Percentiles rank a stretch among this genome's conserved stretches.
phyloP scores from a whole-genome alignment of 2,797 vertebrate genomes.

The Hyperoplus lanceolatus region DNA sequence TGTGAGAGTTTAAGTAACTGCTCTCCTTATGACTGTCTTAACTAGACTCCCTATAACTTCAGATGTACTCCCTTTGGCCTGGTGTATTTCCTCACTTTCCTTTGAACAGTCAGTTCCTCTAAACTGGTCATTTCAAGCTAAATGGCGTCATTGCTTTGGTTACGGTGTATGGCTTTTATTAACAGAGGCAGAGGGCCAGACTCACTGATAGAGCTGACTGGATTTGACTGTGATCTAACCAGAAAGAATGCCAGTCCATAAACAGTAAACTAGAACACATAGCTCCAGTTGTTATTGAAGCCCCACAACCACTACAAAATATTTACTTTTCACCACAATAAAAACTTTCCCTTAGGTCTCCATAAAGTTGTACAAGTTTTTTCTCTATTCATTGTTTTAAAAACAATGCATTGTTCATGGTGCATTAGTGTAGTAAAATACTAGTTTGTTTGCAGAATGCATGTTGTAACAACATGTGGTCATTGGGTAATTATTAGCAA shows the following conservation, averaged over 20 bases:
- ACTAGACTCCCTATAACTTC: conserved; percentile 20
- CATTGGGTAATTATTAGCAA: not conserved
- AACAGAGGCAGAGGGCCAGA: conserved; percentile 61
- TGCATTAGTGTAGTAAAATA: not conserved
- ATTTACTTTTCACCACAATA: too few relatives aligned
- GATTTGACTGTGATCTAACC: conserved; percentile 38
- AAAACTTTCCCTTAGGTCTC: not conserved
- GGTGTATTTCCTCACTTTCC: conserved; percentile 24
- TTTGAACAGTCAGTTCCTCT: conserved; percentile 30
- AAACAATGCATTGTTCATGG: not conserved
- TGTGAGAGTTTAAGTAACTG: conserved; percentile 11
- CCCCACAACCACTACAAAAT: conserved; percentile 11
- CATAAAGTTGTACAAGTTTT: not conserved
- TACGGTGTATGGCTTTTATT: conserved; percentile 60
- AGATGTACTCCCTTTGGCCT: conserved; percentile 30
- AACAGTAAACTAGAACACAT: conserved; percentile 33
- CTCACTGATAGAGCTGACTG: conserved; percentile 47
- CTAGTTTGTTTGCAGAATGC: not conserved
- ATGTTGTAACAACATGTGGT: not conserved
- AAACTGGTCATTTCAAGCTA: conserved; percentile 39
- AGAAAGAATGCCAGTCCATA: conserved; percentile 49
- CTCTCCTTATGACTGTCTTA: conserved; percentile 26
- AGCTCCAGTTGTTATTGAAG: conserved; percentile 10
- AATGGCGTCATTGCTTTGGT: conserved; percentile 31
- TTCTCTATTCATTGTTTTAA: not conserved